Evolutionary conservation across 2,888 invertebrate species (phyloP).

Genomic region (Sepioteuthis lessoniana): DNA sequence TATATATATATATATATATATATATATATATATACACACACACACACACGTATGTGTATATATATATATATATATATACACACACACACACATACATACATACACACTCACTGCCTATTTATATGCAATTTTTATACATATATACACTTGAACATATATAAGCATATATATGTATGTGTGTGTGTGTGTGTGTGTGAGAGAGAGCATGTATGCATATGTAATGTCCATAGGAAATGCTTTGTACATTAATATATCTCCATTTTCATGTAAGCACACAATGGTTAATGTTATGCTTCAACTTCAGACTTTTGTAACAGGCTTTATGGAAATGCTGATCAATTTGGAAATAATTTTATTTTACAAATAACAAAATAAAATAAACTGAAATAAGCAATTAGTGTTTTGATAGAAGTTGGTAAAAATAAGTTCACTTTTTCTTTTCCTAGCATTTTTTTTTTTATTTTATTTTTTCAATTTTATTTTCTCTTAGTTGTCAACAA

Average conservation of each 20-base stretch:
- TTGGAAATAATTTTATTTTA: neutral
- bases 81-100: neutral
- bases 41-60: too few relatives aligned
- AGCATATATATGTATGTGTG: neutral
- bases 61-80: neutral
- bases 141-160: neutral
- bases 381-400: neutral
- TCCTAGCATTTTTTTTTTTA: too few relatives aligned
- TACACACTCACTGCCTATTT: neutral
- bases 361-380: neutral
- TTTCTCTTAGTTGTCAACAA: neutral
- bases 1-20: neutral
- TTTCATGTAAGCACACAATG: neutral
- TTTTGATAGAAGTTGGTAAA: neutral
- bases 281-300: slow-evolving; percentile 13
- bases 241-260: neutral
- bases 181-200: too few relatives aligned
- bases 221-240: slow-evolving; percentile 6
- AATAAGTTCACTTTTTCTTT: neutral
- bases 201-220: neutral
- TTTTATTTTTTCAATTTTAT: too few relatives aligned
- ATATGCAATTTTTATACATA: neutral
- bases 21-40: neutral
- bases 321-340: neutral
- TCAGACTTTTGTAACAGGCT: slow-evolving; percentile 10